Percentiles rank a stretch among this genome's conserved stretches.
Evolutionary conservation across 2,797 vertebrate genomes (phyloP).

Genomic region (Limnodromus scolopaceus): DNA sequence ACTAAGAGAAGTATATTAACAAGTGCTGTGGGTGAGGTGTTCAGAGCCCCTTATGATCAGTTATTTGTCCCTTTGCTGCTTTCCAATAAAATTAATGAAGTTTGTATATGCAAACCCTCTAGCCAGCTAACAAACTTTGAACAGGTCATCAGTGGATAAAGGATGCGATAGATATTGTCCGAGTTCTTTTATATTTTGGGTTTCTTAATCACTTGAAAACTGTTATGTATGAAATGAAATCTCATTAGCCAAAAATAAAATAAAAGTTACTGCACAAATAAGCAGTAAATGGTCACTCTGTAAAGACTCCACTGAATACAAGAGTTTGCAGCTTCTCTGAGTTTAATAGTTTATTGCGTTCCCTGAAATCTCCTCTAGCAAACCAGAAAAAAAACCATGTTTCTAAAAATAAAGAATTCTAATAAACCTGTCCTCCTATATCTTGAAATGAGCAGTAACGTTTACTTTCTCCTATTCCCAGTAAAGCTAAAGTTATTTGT

Average conservation of each 20-base stretch:
- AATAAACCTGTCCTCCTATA: background rate
- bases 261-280: background rate
- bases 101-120: background rate
- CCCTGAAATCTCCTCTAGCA: background rate
- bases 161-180: background rate
- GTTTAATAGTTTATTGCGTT: background rate
- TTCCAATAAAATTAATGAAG: background rate
- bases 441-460: background rate
- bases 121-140: background rate
- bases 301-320: background rate
- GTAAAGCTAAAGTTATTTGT: background rate
- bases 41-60: background rate
- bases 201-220: background rate
- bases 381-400: background rate
- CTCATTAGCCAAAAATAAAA: background rate
- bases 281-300: background rate
- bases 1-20: background rate
- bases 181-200: background rate
- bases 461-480: background rate
- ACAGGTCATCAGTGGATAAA: background rate
- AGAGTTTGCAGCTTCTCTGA: background rate
- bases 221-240: background rate
- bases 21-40: background rate
- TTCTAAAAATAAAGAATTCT: constrained; percentile 27
- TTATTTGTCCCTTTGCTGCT: background rate